A percentile compares a stretch with the other conserved stretches of the same genome.
phyloP scores from a whole-genome alignment of 2,113 vertebrate genomes.

The Sorex fumeus region DNA sequence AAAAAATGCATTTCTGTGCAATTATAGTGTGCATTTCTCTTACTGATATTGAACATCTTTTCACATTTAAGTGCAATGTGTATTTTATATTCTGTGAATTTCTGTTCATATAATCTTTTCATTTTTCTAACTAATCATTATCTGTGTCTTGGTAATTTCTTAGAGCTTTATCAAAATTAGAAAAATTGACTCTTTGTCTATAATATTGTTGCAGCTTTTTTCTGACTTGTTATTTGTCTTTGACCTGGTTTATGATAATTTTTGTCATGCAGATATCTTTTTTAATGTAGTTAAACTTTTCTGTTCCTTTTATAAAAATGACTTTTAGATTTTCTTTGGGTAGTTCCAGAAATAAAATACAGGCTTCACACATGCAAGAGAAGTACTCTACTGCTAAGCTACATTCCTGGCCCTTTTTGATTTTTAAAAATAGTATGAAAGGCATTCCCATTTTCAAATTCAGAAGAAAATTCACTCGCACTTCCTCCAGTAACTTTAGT shows the following conservation, averaged over 20 bases:
- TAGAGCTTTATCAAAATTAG: background rate
- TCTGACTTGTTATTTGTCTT: constrained; percentile 4
- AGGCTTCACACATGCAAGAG: no score
- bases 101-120: background rate
- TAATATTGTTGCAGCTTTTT: background rate
- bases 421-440: background rate
- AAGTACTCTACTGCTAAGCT: no score
- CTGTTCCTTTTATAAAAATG: background rate
- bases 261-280: background rate
- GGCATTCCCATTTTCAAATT: background rate
- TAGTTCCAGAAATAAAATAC: no score
- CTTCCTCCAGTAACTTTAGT: background rate
- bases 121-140: background rate
- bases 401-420: background rate
- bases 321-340: no score
- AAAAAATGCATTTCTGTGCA: background rate
- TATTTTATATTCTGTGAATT: constrained; percentile 41
- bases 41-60: constrained; percentile 32
- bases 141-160: background rate
- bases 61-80: background rate
- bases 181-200: background rate
- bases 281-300: constrained; percentile 2
- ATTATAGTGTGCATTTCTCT: background rate
- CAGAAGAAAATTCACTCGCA: background rate
- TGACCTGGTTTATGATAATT: background rate